A percentile compares a stretch with the other conserved stretches of the same genome.
phyloP scores from a whole-genome alignment of 2,888 invertebrate species.

The Scelioninae gen. 2 region DNA sequence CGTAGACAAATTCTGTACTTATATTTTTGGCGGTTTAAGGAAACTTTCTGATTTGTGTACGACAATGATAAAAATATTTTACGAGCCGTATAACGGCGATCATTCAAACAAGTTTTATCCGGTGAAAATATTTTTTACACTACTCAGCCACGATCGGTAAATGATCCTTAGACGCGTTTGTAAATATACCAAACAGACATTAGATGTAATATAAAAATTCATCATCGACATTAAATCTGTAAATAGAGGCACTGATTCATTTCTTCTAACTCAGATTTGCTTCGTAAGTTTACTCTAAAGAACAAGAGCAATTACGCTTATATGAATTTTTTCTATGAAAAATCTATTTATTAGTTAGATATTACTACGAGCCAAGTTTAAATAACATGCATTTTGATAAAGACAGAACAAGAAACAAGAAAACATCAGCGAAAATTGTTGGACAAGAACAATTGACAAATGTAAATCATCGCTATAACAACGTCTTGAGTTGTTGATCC shows the following conservation, averaged over 20 bases:
- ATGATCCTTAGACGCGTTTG: not conserved
- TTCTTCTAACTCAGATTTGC: not conserved
- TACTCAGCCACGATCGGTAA: not conserved
- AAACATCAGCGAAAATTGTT: conserved; percentile 1
- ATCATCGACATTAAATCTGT: conserved; percentile 13
- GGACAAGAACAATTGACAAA: not conserved
- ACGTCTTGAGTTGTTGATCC: conserved; percentile 6
- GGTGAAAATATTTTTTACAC: not conserved
- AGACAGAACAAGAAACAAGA: no score
- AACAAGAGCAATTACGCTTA: conserved; percentile 17
- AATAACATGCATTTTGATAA: not conserved
- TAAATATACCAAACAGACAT: not conserved
- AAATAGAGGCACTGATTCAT: conserved; percentile 5
- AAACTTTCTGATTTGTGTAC: not conserved
- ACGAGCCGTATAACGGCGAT: not conserved
- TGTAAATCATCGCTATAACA: not conserved
- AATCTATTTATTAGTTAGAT: conserved; percentile 12
- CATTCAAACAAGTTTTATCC: not conserved
- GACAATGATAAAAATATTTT: not conserved
- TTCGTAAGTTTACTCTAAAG: conserved; percentile 7
- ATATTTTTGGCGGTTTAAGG: not conserved
- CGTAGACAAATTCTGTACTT: not conserved
- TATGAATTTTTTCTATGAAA: conserved; percentile 5
- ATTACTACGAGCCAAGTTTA: conserved; percentile 2
- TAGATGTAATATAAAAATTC: conserved; percentile 4